A percentile compares a stretch with the other conserved stretches of the same genome.
phyloP scores from a whole-genome alignment of 2,888 invertebrate species.

The Amphipoea oculea region DNA sequence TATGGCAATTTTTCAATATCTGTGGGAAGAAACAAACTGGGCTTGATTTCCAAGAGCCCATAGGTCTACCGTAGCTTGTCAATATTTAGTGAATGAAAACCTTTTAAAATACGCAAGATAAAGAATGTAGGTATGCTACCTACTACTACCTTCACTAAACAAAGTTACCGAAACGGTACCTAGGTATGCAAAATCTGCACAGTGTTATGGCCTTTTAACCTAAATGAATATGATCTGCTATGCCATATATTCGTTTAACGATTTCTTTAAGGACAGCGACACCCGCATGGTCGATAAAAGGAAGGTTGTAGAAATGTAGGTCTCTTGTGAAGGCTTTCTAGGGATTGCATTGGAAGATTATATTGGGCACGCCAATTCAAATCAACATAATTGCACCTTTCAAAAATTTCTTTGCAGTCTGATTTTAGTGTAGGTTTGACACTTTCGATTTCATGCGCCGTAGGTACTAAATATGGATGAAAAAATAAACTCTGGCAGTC shows the following conservation, averaged over 20 bases:
- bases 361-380: not conserved
- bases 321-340: not conserved
- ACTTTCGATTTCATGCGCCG: slow-evolving; percentile 31
- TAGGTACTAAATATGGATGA: slow-evolving; percentile 11
- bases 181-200: slow-evolving; percentile 5
- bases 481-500: slow-evolving; percentile 45
- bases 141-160: not conserved
- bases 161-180: not conserved
- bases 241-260: slow-evolving; percentile 10
- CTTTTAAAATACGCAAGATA: not conserved
- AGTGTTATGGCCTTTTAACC: not conserved
- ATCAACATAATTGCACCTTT: not conserved
- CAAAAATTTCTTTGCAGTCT: not conserved
- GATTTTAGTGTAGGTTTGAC: slow-evolving; percentile 2
- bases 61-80: not conserved
- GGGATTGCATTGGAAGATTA: not conserved
- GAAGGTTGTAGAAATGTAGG: slow-evolving; percentile 26
- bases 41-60: not conserved
- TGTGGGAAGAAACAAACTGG: not conserved
- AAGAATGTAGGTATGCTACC: not conserved
- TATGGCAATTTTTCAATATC: slow-evolving; percentile 8
- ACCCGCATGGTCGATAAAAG: slow-evolving; percentile 50
- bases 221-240: not conserved
- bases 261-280: slow-evolving; percentile 15
- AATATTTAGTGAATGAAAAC: slow-evolving; percentile 3